These are phyloP conservation scores for Xyrichtys novacula DNA, from an alignment of 2,797 vertebrate species.

Conservation along the genomic window DNA sequence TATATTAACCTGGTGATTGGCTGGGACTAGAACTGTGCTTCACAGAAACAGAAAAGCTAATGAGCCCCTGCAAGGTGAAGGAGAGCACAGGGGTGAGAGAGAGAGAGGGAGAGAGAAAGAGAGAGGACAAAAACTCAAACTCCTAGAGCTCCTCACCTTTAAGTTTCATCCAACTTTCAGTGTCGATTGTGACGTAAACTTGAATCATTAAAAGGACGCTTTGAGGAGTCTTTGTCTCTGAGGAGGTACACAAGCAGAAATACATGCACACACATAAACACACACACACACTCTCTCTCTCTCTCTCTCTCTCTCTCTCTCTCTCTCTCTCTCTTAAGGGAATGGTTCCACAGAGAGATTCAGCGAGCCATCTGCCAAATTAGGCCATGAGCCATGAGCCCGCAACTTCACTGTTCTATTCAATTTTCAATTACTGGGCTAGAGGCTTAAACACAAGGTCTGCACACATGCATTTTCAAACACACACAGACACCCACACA, in stretches of 20 bases:
- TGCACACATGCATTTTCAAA: slow-evolving; percentile 36
- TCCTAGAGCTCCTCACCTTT: slow-evolving; percentile 13
- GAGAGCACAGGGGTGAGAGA: slow-evolving; percentile 28
- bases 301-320: slow-evolving; percentile 27
- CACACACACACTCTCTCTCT: slow-evolving; percentile 33
- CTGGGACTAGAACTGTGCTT: slow-evolving; percentile 44
- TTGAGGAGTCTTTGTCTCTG: slow-evolving; percentile 68
- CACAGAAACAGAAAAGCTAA: slow-evolving; percentile 46
- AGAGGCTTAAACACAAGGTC: slow-evolving; percentile 66
- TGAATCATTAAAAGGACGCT: slow-evolving; percentile 70
- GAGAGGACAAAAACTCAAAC: slow-evolving; percentile 2
- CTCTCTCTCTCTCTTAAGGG: slow-evolving; percentile 64
- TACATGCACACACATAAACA: slow-evolving; percentile 32
- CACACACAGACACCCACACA: slow-evolving; percentile 39
- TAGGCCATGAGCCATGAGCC: slow-evolving; percentile 81
- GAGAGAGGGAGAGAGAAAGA: slow-evolving; percentile 1
- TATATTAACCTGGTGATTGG: slow-evolving; percentile 48
- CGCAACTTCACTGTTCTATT: slow-evolving; percentile 81
- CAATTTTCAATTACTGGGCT: slow-evolving; percentile 80
- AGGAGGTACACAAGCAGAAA: slow-evolving; percentile 62
- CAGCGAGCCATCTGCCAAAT: slow-evolving; percentile 87
- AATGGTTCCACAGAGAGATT: slow-evolving; percentile 76
- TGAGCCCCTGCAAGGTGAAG: slow-evolving; percentile 61
- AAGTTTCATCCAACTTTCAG: slow-evolving; percentile 36
- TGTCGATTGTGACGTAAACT: slow-evolving; percentile 63